These are phyloP conservation scores for Eleutherodactylus coqui DNA, from an alignment of 2,797 vertebrate genomes.

Conservation along the genomic window DNA sequence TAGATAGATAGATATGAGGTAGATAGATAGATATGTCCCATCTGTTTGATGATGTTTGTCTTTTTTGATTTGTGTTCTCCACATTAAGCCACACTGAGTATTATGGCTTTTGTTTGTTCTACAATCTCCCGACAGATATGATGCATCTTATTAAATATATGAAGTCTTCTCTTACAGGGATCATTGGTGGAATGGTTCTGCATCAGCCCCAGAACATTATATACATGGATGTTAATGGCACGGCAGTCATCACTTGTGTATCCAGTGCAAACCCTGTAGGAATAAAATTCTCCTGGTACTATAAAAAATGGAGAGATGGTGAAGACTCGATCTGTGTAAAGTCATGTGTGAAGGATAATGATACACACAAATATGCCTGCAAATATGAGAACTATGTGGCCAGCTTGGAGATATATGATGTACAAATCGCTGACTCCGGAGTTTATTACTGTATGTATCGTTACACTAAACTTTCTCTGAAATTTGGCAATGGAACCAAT, in stretches of 20 bases:
- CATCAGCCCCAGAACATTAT: slow-evolving; percentile 24
- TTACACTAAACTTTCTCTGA: background rate
- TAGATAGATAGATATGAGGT: too few species aligned
- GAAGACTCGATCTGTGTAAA: background rate
- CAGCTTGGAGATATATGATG: slow-evolving; percentile 17
- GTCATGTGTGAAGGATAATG: background rate
- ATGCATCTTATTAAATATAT: background rate
- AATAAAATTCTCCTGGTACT: fast-evolving
- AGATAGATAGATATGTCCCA: too few species aligned
- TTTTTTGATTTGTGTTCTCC: too few species aligned
- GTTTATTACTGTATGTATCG: slow-evolving; percentile 20
- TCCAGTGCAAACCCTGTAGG: fast-evolving
- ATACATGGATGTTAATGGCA: fast-evolving
- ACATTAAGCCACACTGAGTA: too few species aligned
- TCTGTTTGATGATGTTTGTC: too few species aligned
- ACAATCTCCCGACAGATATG: background rate
- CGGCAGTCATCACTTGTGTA: background rate
- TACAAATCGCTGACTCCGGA: slow-evolving; percentile 3
- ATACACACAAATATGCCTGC: slow-evolving; percentile 2
- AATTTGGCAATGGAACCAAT: slow-evolving; percentile 9
- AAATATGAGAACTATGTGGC: background rate
- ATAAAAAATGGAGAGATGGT: background rate
- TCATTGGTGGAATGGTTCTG: background rate
- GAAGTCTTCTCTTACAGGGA: slow-evolving; percentile 3
- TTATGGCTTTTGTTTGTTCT: background rate